Evolutionary conservation across 1,140 invertebrate species (phyloP).

Genomic region (Apocrypta bakeri): DNA sequence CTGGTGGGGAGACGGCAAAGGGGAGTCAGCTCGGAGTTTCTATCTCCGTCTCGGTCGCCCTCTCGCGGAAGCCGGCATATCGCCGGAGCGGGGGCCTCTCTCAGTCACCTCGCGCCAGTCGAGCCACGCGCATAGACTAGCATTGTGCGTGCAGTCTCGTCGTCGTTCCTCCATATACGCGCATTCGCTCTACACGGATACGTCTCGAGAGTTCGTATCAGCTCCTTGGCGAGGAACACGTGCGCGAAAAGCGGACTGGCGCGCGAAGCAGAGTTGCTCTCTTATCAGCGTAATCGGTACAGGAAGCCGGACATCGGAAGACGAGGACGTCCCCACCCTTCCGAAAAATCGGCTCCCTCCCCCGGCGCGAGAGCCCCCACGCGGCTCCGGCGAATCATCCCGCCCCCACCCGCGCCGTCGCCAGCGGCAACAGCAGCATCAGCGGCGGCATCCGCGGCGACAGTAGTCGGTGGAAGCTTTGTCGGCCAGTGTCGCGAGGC

Average conservation of each 20-base stretch:
- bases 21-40: conserved; percentile 18
- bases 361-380: too few species aligned
- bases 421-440: neutral
- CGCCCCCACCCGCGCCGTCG: conserved; percentile 1
- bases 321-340: neutral
- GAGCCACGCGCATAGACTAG: conserved; percentile 62
- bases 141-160: conserved; percentile 18
- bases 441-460: too few species aligned
- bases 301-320: neutral
- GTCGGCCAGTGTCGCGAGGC: neutral
- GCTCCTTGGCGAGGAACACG: conserved; percentile 21
- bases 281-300: neutral
- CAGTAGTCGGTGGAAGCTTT: neutral
- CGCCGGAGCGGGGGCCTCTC: conserved; percentile 59
- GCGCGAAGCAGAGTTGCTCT: neutral
- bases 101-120: conserved; percentile 72
- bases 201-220: neutral
- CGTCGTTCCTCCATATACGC: neutral
- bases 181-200: too few species aligned
- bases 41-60: conserved; percentile 27
- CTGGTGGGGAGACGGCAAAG: conserved; percentile 18
- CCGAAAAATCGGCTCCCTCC: neutral
- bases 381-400: neutral
- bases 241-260: neutral
- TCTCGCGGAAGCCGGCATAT: conserved; percentile 52